Evolutionary conservation across 2,888 invertebrate species (phyloP).

Genomic region (Cistogaster globosa): DNA sequence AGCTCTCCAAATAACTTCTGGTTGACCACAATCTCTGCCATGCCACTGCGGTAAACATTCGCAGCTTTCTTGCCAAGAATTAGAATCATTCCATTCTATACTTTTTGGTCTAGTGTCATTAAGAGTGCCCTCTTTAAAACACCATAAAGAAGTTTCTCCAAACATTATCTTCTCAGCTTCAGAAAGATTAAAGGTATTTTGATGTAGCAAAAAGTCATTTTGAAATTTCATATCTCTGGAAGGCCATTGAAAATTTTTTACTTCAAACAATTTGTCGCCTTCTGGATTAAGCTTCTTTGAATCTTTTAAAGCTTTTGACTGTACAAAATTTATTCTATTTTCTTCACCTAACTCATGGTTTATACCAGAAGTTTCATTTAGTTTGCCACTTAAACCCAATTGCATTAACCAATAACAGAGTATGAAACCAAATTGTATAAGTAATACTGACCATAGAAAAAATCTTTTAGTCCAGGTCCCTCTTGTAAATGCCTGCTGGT

Average conservation of each 20-base stretch:
- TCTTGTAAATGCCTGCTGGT: conserved; percentile 51
- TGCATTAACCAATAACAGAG: conserved; percentile 80
- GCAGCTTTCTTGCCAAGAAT: conserved; percentile 81
- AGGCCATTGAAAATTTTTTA: conserved; percentile 56
- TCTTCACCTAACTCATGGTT: conserved; percentile 31
- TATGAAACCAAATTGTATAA: conserved; percentile 80
- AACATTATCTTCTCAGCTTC: conserved; percentile 56
- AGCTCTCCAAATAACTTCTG: conserved; percentile 87
- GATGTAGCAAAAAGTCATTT: conserved; percentile 54
- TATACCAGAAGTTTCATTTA: conserved; percentile 54
- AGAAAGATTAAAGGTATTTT: conserved; percentile 40
- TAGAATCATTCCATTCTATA: conserved; percentile 44
- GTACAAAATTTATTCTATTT: conserved; percentile 76
- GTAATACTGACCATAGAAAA: conserved; percentile 79
- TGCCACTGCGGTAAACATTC: conserved; percentile 86
- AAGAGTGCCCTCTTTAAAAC: conserved; percentile 78
- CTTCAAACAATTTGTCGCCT: not conserved
- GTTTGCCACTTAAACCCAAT: conserved; percentile 70
- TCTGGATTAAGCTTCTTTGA: not conserved
- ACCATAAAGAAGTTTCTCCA: conserved; percentile 76
- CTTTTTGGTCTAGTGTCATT: conserved; percentile 70
- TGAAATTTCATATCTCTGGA: conserved; percentile 65
- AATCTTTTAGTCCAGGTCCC: conserved; percentile 78
- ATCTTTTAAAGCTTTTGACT: conserved; percentile 30
- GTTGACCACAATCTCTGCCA: conserved; percentile 87